Evolutionary conservation across 2,888 invertebrate genomes (phyloP).

Genomic region (Spisula solida): DNA sequence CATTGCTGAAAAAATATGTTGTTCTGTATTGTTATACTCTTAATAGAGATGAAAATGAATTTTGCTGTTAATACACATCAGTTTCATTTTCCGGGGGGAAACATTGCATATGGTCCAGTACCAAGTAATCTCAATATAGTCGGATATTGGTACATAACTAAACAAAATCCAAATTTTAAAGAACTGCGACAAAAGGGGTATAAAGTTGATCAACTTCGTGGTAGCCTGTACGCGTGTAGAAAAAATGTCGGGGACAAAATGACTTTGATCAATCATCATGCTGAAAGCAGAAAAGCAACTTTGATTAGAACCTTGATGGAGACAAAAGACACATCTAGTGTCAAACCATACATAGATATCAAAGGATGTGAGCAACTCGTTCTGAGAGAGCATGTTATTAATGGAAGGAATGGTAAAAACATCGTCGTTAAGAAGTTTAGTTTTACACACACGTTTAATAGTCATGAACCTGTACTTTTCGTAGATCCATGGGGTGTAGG

Average conservation of each 20-base stretch:
- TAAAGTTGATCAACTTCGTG: background rate
- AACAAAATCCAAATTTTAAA: slow-evolving; percentile 1
- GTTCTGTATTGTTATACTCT: background rate
- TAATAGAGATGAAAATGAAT: background rate
- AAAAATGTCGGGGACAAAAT: background rate
- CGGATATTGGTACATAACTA: slow-evolving; percentile 27
- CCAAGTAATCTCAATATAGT: background rate
- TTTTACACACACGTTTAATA: background rate
- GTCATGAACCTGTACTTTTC: slow-evolving; percentile 6
- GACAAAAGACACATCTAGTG: background rate
- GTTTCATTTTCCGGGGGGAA: slow-evolving; percentile 23
- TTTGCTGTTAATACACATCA: slow-evolving; percentile 13
- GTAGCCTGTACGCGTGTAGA: slow-evolving; percentile 14
- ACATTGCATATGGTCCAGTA: slow-evolving; percentile 25
- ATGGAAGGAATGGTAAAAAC: background rate
- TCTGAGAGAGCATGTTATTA: background rate
- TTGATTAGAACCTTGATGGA: background rate
- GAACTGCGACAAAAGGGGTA: background rate
- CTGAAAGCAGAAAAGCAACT: background rate
- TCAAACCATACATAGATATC: slow-evolving; percentile 18
- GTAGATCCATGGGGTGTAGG: slow-evolving; percentile 32
- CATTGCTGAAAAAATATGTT: background rate
- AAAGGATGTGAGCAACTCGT: background rate
- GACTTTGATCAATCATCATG: background rate
- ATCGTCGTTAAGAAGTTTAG: background rate